Percentiles rank a stretch among this genome's conserved stretches.
Evolutionary conservation across 2,113 vertebrate species (phyloP).

Genomic region (Chaetorhynchus papuensis): DNA sequence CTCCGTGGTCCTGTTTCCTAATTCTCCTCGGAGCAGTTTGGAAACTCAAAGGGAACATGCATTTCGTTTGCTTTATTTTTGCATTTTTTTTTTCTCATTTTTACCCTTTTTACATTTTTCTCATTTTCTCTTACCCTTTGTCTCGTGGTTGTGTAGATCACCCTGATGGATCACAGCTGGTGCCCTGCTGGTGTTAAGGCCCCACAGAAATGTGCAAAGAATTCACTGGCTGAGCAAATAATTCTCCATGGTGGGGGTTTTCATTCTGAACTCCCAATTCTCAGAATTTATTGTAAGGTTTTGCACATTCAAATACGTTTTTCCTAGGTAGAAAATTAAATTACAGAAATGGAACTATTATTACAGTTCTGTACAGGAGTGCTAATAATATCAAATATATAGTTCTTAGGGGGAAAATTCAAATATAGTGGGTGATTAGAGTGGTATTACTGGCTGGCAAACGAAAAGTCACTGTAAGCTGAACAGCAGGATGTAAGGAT

Average conservation of each 20-base stretch:
- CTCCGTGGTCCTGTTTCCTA: neutral
- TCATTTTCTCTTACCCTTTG: neutral
- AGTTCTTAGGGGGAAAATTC: conserved; percentile 38
- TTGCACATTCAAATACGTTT: neutral
- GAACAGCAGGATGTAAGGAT: conserved; percentile 36
- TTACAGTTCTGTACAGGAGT: neutral
- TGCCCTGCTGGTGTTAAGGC: neutral
- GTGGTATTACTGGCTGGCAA: conserved; percentile 27
- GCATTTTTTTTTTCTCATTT: neutral
- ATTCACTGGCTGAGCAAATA: neutral
- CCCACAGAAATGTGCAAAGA: neutral
- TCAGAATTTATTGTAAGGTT: neutral
- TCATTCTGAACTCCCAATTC: neutral
- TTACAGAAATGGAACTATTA: conserved; percentile 31
- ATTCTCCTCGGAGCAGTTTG: neutral
- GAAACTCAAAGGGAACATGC: neutral
- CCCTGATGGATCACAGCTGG: neutral
- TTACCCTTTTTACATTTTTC: too few relatives aligned
- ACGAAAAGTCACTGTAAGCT: conserved; percentile 25
- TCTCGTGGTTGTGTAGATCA: neutral
- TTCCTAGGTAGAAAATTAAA: conserved; percentile 45
- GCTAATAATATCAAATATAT: conserved; percentile 33
- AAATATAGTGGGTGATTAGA: conserved; percentile 34
- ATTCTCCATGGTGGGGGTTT: neutral
- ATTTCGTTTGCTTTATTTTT: neutral